Conservation (phyloP, 2,888 invertebrate genomes). For the Drosophila crucigera region DNA sequence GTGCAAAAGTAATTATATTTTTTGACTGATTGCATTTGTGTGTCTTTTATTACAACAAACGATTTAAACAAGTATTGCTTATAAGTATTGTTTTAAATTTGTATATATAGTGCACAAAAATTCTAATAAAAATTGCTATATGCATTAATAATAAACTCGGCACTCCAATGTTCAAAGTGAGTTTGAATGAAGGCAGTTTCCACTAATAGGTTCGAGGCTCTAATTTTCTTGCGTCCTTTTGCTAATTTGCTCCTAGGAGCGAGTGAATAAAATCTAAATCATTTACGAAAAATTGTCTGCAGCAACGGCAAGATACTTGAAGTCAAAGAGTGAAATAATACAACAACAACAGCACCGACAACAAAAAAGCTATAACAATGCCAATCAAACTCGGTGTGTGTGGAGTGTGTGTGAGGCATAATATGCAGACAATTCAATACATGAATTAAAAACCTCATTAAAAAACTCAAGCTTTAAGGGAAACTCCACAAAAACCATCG, state of each 20-base stretch:
- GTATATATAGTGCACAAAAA: neutral
- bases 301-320: slow-evolving; percentile 53
- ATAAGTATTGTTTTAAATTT: neutral
- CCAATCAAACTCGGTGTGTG: slow-evolving; percentile 7
- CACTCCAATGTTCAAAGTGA: slow-evolving; percentile 17
- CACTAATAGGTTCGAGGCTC: slow-evolving; percentile 10
- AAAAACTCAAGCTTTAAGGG: neutral
- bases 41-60: neutral
- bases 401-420: slow-evolving; percentile 19
- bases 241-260: slow-evolving; percentile 4
- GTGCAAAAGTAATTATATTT: neutral
- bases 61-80: neutral
- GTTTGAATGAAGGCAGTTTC: slow-evolving; percentile 15
- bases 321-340: slow-evolving; percentile 70
- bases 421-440: slow-evolving; percentile 19
- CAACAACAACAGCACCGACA: slow-evolving; percentile 37
- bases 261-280: slow-evolving; percentile 61
- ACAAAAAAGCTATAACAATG: slow-evolving; percentile 36
- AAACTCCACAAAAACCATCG: neutral
- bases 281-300: slow-evolving; percentile 69
- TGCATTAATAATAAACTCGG: slow-evolving; percentile 10
- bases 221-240: slow-evolving; percentile 18
- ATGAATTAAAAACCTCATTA: too few relatives aligned
- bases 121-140: neutral
- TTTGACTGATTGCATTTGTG: neutral